Percentiles rank a stretch among this genome's conserved stretches.
Evolutionary conservation across 2,797 vertebrate genomes (phyloP).

Genomic region (Xenopus petersii): DNA sequence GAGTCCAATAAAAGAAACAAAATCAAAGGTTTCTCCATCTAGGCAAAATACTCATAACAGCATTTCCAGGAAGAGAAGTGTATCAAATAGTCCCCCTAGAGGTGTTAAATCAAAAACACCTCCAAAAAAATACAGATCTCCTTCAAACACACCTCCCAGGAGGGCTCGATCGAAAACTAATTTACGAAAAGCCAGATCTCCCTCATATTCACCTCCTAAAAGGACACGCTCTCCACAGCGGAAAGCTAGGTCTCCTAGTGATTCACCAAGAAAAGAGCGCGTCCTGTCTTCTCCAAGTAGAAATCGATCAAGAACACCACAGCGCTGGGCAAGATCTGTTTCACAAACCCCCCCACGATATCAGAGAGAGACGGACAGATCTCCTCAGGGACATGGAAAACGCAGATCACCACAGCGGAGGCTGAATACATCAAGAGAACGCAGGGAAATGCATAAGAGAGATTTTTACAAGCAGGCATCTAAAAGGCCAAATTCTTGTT

Average conservation of each 20-base stretch:
- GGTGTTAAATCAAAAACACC: slow-evolving; percentile 42
- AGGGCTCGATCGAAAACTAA: slow-evolving; percentile 17
- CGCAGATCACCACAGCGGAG: slow-evolving; percentile 49
- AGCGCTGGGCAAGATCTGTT: slow-evolving; percentile 44
- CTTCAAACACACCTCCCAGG: slow-evolving; percentile 49
- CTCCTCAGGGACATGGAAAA: neutral
- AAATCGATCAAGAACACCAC: slow-evolving; percentile 24
- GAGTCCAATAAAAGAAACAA: slow-evolving; percentile 4
- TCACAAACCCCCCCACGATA: slow-evolving; percentile 26
- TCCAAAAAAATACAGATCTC: slow-evolving; percentile 51
- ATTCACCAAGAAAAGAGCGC: slow-evolving; percentile 4
- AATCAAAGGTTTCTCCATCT: slow-evolving; percentile 23
- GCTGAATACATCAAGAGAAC: slow-evolving; percentile 49
- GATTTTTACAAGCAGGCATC: slow-evolving; percentile 56
- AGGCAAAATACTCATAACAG: slow-evolving; percentile 39
- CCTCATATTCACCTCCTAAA: slow-evolving; percentile 50
- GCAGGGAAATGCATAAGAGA: neutral
- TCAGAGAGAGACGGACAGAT: slow-evolving; percentile 2
- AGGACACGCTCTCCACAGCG: slow-evolving; percentile 19
- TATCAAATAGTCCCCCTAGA: slow-evolving; percentile 53
- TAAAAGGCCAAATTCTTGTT: slow-evolving; percentile 57
- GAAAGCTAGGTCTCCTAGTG: slow-evolving; percentile 13
- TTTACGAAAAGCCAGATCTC: slow-evolving; percentile 54
- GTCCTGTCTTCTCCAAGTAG: slow-evolving; percentile 22
- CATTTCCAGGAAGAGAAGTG: slow-evolving; percentile 7